Percentiles rank a stretch among this genome's conserved stretches.
Evolutionary conservation across 2,113 vertebrate genomes (phyloP).

Genomic region (Rhinolophus sinicus): DNA sequence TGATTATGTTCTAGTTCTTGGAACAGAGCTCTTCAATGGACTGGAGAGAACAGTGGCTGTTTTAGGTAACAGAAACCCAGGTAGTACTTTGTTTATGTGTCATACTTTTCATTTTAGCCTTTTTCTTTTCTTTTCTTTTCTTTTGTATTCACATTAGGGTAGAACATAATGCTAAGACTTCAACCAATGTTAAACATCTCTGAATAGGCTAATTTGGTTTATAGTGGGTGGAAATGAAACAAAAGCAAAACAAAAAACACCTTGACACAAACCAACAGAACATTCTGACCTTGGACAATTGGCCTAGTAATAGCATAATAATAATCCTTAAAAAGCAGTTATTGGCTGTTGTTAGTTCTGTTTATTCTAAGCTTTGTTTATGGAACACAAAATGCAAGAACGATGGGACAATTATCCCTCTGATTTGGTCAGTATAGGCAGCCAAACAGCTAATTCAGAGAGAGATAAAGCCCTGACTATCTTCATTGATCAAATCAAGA

Average conservation of each 20-base stretch:
- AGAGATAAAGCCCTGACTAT: slow-evolving; percentile 49
- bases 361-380: slow-evolving; percentile 32
- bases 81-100: not conserved
- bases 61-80: slow-evolving; percentile 35
- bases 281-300: slow-evolving; percentile 40
- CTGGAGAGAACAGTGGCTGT: not conserved
- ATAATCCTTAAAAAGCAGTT: slow-evolving; percentile 13
- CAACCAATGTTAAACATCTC: not conserved
- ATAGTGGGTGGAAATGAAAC: not conserved
- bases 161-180: not conserved
- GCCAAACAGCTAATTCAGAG: slow-evolving; percentile 64
- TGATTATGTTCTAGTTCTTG: not conserved
- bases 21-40: not conserved
- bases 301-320: not conserved
- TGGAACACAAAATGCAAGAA: not conserved
- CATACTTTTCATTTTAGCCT: not conserved
- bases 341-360: not conserved
- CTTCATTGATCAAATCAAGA: slow-evolving; percentile 69
- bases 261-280: not conserved
- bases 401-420: slow-evolving; percentile 52
- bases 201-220: not conserved
- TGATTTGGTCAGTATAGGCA: slow-evolving; percentile 64
- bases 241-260: slow-evolving; percentile 1
- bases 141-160: not conserved
- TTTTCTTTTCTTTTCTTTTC: too few relatives aligned